Conservation (phyloP, 2,888 invertebrate genomes). For the Ornithoptera alexandrae region DNA sequence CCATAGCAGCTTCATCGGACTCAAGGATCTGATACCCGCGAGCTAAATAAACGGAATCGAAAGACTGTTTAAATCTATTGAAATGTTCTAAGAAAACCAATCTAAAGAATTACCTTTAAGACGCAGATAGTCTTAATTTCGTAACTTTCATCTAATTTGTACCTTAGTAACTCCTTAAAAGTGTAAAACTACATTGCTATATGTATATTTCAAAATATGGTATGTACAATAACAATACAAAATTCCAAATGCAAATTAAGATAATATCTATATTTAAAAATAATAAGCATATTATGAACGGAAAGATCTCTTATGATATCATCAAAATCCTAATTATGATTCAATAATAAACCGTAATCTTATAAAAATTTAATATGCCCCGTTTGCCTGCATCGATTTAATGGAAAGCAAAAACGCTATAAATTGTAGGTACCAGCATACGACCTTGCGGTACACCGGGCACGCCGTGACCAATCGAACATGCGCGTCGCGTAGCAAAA, state of each 20-base stretch:
- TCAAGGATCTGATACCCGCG: no score
- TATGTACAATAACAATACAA: neutral
- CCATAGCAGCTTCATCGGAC: no score
- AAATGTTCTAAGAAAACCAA: no score
- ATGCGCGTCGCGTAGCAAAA: slow-evolving; percentile 51
- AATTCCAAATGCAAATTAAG: neutral
- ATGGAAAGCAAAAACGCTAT: slow-evolving; percentile 25
- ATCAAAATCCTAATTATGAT: neutral
- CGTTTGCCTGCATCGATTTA: slow-evolving; percentile 19
- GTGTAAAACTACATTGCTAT: no score
- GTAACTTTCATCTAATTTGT: no score
- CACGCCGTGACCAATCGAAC: slow-evolving; percentile 50
- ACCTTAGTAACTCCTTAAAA: no score
- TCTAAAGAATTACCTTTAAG: neutral
- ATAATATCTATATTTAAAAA: no score
- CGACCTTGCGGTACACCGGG: slow-evolving; percentile 62
- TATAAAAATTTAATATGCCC: slow-evolving; percentile 15
- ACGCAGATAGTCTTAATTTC: neutral
- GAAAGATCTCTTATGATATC: neutral
- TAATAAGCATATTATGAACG: no score
- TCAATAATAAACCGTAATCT: slow-evolving; percentile 3
- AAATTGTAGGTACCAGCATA: slow-evolving; percentile 37
- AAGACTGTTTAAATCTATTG: neutral
- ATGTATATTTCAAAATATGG: neutral
- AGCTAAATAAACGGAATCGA: neutral